These are phyloP conservation scores for Sandelia bainsii DNA, from an alignment of 2,797 vertebrate genomes.

Conservation along the genomic window DNA sequence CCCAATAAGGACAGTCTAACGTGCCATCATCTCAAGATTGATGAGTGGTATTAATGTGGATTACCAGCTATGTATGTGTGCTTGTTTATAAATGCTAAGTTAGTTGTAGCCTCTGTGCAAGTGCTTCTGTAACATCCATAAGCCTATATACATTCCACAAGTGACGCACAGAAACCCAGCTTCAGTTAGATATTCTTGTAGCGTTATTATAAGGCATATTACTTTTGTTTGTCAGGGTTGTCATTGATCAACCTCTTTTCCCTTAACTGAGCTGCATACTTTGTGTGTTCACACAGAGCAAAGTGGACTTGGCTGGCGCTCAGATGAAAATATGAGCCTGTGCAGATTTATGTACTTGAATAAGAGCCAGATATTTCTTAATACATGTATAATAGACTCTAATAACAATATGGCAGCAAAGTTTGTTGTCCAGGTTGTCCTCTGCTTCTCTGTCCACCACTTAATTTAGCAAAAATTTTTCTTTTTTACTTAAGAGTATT, in stretches of 20 bases:
- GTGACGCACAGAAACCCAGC: conserved; percentile 12
- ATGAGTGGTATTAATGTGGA: conserved; percentile 58
- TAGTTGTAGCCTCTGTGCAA: conserved; percentile 55
- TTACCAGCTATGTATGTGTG: conserved; percentile 41
- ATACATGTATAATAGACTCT: conserved; percentile 32
- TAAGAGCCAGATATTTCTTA: conserved; percentile 54
- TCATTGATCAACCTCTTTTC: conserved; percentile 54
- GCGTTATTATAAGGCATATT: conserved; percentile 19
- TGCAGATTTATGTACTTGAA: conserved; percentile 53
- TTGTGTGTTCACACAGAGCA: conserved; percentile 50
- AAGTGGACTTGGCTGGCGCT: conserved; percentile 50
- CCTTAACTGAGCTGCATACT: conserved; percentile 37
- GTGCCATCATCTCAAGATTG: conserved; percentile 57
- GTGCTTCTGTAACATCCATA: conserved; percentile 28
- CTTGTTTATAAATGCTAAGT: conserved; percentile 32
- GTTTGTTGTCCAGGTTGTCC: conserved; percentile 11
- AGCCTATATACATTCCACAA: conserved; percentile 23
- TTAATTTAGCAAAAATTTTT: not conserved
- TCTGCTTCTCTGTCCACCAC: conserved; percentile 2
- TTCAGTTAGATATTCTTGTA: conserved; percentile 1
- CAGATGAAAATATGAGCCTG: conserved; percentile 49
- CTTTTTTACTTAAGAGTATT: conserved; percentile 6
- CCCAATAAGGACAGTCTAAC: conserved; percentile 48
- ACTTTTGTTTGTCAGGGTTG: not conserved
- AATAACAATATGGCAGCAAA: not conserved